Base-by-base conservation (phyloP, 2,113 vertebrate genomes). In the Oceanites oceanicus region DNA sequence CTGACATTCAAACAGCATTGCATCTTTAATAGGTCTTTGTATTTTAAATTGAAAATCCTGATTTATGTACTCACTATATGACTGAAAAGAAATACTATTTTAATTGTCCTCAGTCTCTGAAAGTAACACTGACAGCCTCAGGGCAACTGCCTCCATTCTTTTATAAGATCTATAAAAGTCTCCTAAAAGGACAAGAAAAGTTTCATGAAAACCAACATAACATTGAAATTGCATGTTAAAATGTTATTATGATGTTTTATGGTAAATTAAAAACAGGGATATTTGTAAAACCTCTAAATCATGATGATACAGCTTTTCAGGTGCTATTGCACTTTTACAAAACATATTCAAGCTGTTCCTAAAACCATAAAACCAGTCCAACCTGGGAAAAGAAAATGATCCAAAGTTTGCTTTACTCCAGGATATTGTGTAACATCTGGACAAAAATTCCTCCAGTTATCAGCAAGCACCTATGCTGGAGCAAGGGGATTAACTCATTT, bases 251-350 rank as follows among this genome's bases (percentile, higher is more conserved):
- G 53, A 62, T 58, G 23, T 86, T 96, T 90, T 81, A 65, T 70
- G 71, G 90, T 96, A 66, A 95, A 95, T 95, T 96, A 97, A 94
- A 65, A 93, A 68, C 62, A 38, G 26, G 8, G 19, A 65, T 94
- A 32, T 77, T 85, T 96, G 92, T 21, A 80, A 94, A 92, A 42
- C 65, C 20, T 82, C 50, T 94, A 92, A 94, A 89, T 94, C 55
- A 79, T 7, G 3, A 49, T 29, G 36, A 22, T 63, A 75, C n/a
- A 96, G 78, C 45, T 93, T 92, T 88, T 94, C 63, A 95, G 45
- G 59, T 92, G 47, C n/a, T 89, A 75, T 70, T 94, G 42, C 68
- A 61, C 22, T 87, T 77, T 52, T 49, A 66, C 11, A 96, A 94
- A 94, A 90, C 10, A 61, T 38, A 87, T 67, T 71, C 72, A 88